phyloP scores from a whole-genome alignment of 2,888 invertebrate species.

The Leucophora obtusa region DNA sequence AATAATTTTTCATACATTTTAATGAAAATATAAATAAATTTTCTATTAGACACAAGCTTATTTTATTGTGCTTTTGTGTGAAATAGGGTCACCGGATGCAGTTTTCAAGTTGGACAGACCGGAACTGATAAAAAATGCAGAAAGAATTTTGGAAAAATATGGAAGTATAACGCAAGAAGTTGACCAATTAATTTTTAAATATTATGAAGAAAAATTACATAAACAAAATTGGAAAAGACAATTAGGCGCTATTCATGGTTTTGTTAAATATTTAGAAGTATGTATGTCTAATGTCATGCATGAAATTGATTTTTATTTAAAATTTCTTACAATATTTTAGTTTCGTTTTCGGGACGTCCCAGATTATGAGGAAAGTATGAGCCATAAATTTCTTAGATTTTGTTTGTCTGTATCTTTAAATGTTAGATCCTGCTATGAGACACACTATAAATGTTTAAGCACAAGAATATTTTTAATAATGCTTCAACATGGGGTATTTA shows the following conservation, averaged over 20 bases:
- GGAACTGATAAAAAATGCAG: conserved; percentile 67
- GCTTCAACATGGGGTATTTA: conserved; percentile 70
- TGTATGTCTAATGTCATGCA: too few relatives aligned
- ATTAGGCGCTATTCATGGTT: conserved; percentile 73
- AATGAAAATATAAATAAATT: too few relatives aligned
- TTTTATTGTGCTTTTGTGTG: conserved; percentile 71
- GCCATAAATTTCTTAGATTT: conserved; percentile 67
- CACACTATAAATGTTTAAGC: conserved; percentile 72
- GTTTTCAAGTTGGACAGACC: conserved; percentile 67
- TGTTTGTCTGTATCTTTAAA: conserved; percentile 74
- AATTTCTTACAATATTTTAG: conserved; percentile 54
- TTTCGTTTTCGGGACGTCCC: conserved; percentile 41
- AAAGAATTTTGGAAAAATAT: conserved; percentile 64
- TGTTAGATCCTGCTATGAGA: conserved; percentile 72
- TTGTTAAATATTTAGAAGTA: conserved; percentile 71
- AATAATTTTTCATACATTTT: too few relatives aligned
- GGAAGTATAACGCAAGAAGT: conserved; percentile 26
- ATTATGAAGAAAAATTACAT: conserved; percentile 71
- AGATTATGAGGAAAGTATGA: conserved; percentile 33
- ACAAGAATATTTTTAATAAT: conserved; percentile 71
- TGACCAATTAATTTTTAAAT: conserved; percentile 68
- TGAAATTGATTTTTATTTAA: background rate
- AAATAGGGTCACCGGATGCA: conserved; percentile 70
- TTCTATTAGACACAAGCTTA: conserved; percentile 55
- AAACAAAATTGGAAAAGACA: conserved; percentile 73